Conservation (phyloP, 2,113 vertebrate species). For the Zeus faber region DNA sequence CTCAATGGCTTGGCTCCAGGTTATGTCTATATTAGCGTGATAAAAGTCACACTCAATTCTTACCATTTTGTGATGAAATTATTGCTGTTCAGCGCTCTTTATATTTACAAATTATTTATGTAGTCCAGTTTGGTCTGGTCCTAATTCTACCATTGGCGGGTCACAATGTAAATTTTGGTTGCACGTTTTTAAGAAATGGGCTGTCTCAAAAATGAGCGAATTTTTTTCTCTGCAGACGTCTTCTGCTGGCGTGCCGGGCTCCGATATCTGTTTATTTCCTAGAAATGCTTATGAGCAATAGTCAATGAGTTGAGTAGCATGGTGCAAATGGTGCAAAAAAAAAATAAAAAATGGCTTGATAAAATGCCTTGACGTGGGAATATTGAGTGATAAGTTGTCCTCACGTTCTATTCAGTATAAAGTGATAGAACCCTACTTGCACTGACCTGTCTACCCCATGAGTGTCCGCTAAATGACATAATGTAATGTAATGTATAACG, state of each 20-base stretch:
- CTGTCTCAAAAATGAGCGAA: not conserved
- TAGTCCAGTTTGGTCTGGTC: slow-evolving; percentile 9
- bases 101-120: slow-evolving; percentile 8
- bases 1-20: slow-evolving; percentile 26
- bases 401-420: no score
- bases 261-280: not conserved
- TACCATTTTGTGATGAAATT: slow-evolving; percentile 16
- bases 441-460: no score
- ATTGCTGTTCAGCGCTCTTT: slow-evolving; percentile 25
- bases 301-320: slow-evolving; percentile 16
- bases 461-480: no score
- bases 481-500: slow-evolving; percentile 32
- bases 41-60: slow-evolving; percentile 20
- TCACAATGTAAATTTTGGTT: not conserved
- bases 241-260: not conserved
- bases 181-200: not conserved
- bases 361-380: slow-evolving; percentile 30
- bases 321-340: slow-evolving; percentile 11
- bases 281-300: slow-evolving; percentile 36
- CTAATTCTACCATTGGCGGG: not conserved
- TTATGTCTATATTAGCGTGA: slow-evolving; percentile 13
- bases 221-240: slow-evolving; percentile 8
- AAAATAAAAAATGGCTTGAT: no score
- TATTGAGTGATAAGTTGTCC: slow-evolving; percentile 22
- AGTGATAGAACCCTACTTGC: no score